Conservation (phyloP, 2,888 invertebrate species). For the Arenicola marina region DNA sequence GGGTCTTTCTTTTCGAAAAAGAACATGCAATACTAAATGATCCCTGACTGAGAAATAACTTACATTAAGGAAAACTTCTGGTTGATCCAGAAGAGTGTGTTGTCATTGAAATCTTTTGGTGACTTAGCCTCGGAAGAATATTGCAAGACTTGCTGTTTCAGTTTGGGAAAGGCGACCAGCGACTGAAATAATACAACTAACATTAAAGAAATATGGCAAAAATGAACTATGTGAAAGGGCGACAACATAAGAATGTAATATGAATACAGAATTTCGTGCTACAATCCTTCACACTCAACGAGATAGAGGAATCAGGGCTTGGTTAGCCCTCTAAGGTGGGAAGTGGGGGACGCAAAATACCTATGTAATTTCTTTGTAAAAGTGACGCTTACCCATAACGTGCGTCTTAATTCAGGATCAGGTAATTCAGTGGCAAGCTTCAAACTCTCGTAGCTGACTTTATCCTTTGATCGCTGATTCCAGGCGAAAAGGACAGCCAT, state of each 20-base stretch:
- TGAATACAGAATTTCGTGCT: too few relatives aligned
- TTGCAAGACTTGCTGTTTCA: slow-evolving; percentile 88
- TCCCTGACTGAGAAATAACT: too few relatives aligned
- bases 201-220: neutral
- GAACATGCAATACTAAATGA: too few relatives aligned
- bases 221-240: too few relatives aligned
- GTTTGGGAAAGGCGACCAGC: slow-evolving; percentile 91
- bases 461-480: slow-evolving; percentile 90
- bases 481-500: slow-evolving; percentile 99
- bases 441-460: slow-evolving; percentile 94
- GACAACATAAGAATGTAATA: too few relatives aligned
- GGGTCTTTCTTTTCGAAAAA: too few relatives aligned
- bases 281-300: too few relatives aligned
- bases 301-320: neutral
- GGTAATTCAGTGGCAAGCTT: slow-evolving; percentile 95
- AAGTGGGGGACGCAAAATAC: slow-evolving; percentile 8
- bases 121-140: slow-evolving; percentile 79
- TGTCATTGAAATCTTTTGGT: slow-evolving; percentile 91
- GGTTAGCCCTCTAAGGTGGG: neutral
- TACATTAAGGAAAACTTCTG: slow-evolving; percentile 87
- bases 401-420: slow-evolving; percentile 90
- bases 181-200: slow-evolving; percentile 67
- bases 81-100: slow-evolving; percentile 94
- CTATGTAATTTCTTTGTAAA: too few relatives aligned
- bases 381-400: slow-evolving; percentile 73